Base-by-base conservation (phyloP, 2,888 invertebrate species). In the Anaspis maculata region DNA sequence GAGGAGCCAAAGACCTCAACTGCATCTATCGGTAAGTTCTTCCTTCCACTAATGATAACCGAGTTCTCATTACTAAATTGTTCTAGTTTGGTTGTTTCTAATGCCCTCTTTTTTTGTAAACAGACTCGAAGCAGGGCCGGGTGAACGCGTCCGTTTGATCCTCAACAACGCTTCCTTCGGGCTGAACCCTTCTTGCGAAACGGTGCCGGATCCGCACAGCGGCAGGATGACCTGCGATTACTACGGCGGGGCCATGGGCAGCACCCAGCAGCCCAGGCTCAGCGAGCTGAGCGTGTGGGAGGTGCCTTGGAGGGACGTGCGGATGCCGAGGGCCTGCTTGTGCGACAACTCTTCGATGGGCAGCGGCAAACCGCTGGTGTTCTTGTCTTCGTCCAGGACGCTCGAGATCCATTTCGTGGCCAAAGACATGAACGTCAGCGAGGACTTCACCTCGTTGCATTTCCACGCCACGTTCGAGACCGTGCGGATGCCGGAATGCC, bases 361-460 rank as follows among this genome's bases (percentile, higher is more conserved):
- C 27, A 70, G 72, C 45, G n/a, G n/a, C n/a, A 69, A 74, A 21
- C 78, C 79, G 2, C 53, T 79, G 34, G 74, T 74, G 25, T 77
- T 80, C 57, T 64, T 76, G 39, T 79, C 82, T 6, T 70, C 78
- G 16, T 76, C 81, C 14, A 68, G 76, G 38, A 76, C 79, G 25
- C 68, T 89, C 54, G 87, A 88, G 66, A 66, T 90, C 35, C 79
- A 77, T 48, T 83, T 88, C 61, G 74, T 77, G 51, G 77, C 88
- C 40, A 77, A 77, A 41, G 70, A 76, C 32, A 76, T 90, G 68
- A 74, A 76, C 50, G 76, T 87, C 31, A 76, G 77, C 29, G 86
- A 90, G 64, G 86, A 91, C 64, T 87, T 84, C 59, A 77, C 84
- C 15, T 79, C 83, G 54, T 72, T 89, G 31, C 82, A 80, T 66